These are phyloP conservation scores for Atractosteus spatula DNA, from an alignment of 2,113 vertebrate species.

Conservation along the genomic window DNA sequence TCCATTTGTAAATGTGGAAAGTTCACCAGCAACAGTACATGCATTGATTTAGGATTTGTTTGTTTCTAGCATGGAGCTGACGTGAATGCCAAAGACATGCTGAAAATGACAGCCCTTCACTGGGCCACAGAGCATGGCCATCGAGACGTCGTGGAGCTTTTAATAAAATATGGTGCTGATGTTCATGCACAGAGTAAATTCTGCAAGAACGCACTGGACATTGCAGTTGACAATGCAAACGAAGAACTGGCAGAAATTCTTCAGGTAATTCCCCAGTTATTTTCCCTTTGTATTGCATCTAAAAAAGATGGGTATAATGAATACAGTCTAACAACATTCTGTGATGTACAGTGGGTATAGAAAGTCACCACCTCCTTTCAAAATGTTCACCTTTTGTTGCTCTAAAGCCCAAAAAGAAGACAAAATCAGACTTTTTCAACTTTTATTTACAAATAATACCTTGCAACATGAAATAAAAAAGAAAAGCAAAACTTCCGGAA, in stretches of 20 bases:
- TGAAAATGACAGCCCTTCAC: conserved; percentile 87
- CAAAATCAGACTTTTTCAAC: too few species aligned
- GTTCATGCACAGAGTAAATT: conserved; percentile 86
- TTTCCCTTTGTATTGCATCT: not conserved
- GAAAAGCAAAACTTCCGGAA: too few species aligned
- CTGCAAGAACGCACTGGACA: conserved; percentile 82
- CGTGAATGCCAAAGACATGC: conserved; percentile 85
- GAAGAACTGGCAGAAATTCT: conserved; percentile 82
- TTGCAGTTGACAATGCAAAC: conserved; percentile 79
- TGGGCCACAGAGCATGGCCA: conserved; percentile 84
- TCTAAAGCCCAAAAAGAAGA: too few species aligned
- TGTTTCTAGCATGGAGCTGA: conserved; percentile 77
- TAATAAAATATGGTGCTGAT: conserved; percentile 83
- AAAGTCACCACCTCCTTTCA: too few species aligned
- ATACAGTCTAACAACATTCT: too few species aligned
- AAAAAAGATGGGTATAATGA: too few species aligned
- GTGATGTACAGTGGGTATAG: too few species aligned
- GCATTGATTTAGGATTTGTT: conserved; percentile 18
- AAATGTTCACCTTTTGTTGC: too few species aligned
- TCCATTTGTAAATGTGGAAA: conserved; percentile 12
- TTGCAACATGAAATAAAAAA: too few species aligned
- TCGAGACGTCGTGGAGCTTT: conserved; percentile 78
- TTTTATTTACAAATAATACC: too few species aligned
- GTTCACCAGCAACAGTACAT: conserved; percentile 4
- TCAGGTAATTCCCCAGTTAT: conserved; percentile 66